phyloP scores from a whole-genome alignment of 2,113 vertebrate genomes.

The Paramisgurnus dabryanus region DNA sequence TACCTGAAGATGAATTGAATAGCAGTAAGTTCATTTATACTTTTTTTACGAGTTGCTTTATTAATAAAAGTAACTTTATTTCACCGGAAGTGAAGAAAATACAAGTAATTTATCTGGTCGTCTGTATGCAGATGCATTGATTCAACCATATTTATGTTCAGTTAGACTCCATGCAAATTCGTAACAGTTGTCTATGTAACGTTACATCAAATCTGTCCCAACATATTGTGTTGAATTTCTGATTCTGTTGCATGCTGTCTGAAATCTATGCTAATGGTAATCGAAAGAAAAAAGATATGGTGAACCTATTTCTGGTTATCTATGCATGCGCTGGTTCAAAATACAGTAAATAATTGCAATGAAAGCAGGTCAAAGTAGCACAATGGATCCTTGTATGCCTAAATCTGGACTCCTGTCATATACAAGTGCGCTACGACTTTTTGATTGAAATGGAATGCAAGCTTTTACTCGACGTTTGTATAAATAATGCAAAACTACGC shows the following conservation, averaged over 20 bases:
- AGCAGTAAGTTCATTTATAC: neutral
- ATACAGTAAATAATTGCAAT: neutral
- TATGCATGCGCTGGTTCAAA: neutral
- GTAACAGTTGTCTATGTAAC: too few relatives aligned
- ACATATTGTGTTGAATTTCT: neutral
- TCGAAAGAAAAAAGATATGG: neutral
- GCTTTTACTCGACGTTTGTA: neutral
- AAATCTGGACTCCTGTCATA: neutral
- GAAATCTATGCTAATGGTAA: neutral
- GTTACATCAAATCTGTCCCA: neutral
- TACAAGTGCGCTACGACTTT: neutral
- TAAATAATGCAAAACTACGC: neutral
- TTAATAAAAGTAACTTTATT: neutral
- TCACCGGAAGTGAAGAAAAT: neutral
- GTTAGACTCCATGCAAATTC: neutral
- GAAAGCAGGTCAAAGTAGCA: conserved; percentile 10
- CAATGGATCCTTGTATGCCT: conserved; percentile 8
- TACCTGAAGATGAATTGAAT: conserved; percentile 62
- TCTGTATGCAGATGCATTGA: neutral
- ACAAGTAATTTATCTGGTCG: neutral
- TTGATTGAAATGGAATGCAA: neutral
- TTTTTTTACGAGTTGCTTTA: neutral
- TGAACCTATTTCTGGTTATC: neutral
- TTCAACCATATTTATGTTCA: neutral
- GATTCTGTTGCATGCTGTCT: neutral